phyloP scores from a whole-genome alignment of 2,888 invertebrate genomes.

The Spatulosminthurus flaviceps region DNA sequence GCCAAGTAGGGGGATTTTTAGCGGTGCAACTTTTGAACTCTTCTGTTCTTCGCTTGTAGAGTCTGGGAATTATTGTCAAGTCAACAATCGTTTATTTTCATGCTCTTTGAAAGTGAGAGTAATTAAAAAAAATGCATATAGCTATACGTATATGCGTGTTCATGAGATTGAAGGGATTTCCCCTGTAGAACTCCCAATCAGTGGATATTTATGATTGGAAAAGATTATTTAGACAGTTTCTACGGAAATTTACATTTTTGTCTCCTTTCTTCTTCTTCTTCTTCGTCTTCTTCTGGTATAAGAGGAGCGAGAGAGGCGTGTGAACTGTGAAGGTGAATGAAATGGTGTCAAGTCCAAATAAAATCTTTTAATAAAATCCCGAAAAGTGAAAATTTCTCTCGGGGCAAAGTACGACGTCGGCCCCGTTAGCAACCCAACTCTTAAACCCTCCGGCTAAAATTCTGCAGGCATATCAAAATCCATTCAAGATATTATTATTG shows the following conservation, averaged over 20 bases:
- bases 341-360: not conserved
- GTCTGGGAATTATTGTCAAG: too few relatives aligned
- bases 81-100: not conserved
- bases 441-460: constrained; percentile 53
- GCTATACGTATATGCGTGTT: not conserved
- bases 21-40: not conserved
- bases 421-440: constrained; percentile 56
- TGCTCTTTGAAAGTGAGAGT: not conserved
- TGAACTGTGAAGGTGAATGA: too few relatives aligned
- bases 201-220: too few relatives aligned
- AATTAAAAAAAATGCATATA: not conserved
- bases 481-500: too few relatives aligned
- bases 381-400: constrained; percentile 33
- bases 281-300: too few relatives aligned
- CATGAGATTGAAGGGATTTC: not conserved
- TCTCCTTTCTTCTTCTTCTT: too few relatives aligned
- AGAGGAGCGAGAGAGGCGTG: too few relatives aligned
- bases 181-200: not conserved
- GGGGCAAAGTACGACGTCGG: constrained; percentile 34
- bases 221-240: too few relatives aligned
- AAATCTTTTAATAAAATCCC: not conserved
- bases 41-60: too few relatives aligned
- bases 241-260: too few relatives aligned
- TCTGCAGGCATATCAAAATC: constrained; percentile 41
- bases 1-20: not conserved